Base-by-base conservation (phyloP, 2,113 vertebrate species). In the Aptenodytes forsteri region DNA sequence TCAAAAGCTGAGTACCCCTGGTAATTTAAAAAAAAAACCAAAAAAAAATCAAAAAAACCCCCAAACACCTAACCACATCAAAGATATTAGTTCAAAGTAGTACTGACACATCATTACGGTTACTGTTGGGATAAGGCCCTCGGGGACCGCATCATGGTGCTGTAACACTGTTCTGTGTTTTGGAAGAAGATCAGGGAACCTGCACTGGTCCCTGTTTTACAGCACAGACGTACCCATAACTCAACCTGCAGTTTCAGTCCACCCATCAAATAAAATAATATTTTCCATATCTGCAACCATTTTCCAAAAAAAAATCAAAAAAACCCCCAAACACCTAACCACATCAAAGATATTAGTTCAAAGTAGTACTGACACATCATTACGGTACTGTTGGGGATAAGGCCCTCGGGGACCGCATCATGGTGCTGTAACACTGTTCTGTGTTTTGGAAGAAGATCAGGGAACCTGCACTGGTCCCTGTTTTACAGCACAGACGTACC, bases 141-240 rank as follows among this genome's bases (percentile, higher is more conserved):
- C 0, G 0, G 18, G 56, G n/a, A 46, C 58, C 61, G 38, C 66
- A 52, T 22, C 62, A 8, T 0, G 10, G 49, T 59, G 38, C 50
- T 89, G 9, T 19, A 72, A 44, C 23, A 10, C 16, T 4, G 9
- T 2, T 42, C 50, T 7, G 9, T 17, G 7, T 10, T 59, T 10
- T 1, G 9, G 25, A 38, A 59, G 27, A 26, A 21, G 40, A 85
- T 47, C 16, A 30, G 22, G 12, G 52, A 49, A 69, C 46, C 89
- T 44, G 40, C 46, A 16, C n/a, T 10, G 16, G 21, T 26, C 14
- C 11, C 52, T 11, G 34, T 13, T 55, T 30, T 38, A 58, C 32
- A 73, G 49, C 71, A 59, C 66, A 30, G 16, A 55, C 13, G 16
- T 0, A 25, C 12, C 50, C 47, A 4, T 1, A 84, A 84, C 40